phyloP scores from a whole-genome alignment of 2,797 vertebrate species.

The Nasua narica region DNA sequence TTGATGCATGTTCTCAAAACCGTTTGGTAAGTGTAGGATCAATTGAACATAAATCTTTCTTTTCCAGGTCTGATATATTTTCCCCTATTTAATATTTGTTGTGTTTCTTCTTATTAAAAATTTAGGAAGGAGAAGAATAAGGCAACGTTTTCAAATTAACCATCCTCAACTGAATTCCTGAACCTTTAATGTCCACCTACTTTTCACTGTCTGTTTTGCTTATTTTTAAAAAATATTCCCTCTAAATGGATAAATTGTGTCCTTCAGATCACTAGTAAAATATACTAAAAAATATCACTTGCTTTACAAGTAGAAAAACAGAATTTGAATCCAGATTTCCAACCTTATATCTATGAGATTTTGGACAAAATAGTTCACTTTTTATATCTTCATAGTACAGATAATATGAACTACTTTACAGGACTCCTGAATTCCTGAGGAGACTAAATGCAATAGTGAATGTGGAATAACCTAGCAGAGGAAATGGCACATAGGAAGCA shows the following conservation, averaged over 20 bases:
- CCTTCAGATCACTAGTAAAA: background rate
- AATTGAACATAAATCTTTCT: background rate
- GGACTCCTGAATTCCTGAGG: background rate
- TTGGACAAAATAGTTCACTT: slow-evolving; percentile 8
- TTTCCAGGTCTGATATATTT: background rate
- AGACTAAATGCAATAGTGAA: background rate
- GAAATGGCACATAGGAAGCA: background rate
- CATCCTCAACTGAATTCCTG: background rate
- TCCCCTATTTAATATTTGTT: background rate
- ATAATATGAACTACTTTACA: background rate
- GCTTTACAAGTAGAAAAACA: background rate
- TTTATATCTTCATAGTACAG: background rate
- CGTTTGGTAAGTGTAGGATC: background rate
- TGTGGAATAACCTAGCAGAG: background rate
- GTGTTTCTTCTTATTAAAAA: background rate
- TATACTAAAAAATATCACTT: background rate
- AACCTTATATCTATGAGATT: background rate
- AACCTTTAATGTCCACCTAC: background rate
- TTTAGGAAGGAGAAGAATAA: slow-evolving; percentile 11
- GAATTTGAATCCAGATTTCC: background rate
- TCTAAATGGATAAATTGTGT: background rate
- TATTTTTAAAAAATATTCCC: background rate
- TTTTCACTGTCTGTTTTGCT: background rate
- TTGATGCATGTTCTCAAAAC: background rate
- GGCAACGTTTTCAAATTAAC: background rate